phyloP scores from a whole-genome alignment of 2,797 vertebrate genomes.

The Lepus townsendii region DNA sequence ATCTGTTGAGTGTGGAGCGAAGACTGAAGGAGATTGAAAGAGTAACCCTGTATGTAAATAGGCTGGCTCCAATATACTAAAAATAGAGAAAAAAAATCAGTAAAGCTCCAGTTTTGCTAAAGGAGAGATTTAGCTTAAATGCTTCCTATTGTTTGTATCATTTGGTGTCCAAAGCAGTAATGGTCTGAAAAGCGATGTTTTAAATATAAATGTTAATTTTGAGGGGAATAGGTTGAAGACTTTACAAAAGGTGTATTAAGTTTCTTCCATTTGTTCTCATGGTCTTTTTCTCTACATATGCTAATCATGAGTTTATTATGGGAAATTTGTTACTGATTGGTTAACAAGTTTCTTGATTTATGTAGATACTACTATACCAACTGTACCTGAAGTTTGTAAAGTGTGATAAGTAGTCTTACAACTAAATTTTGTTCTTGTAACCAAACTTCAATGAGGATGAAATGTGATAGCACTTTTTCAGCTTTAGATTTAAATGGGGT shows the following conservation, averaged over 20 bases:
- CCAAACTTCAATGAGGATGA: too few relatives aligned
- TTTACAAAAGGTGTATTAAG: conserved; percentile 31
- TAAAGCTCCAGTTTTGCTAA: neutral
- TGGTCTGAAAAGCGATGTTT: conserved; percentile 8
- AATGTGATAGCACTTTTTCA: too few relatives aligned
- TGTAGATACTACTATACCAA: neutral
- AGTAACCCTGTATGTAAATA: neutral
- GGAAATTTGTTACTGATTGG: neutral
- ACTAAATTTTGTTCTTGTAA: neutral
- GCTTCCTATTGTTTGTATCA: neutral
- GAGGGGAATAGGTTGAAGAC: conserved; percentile 25
- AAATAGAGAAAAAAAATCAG: too few relatives aligned
- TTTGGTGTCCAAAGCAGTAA: neutral
- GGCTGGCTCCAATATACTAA: neutral
- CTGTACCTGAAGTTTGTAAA: conserved; percentile 20
- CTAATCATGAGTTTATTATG: conserved; percentile 1
- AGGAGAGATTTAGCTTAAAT: neutral
- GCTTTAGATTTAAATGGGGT: too few relatives aligned
- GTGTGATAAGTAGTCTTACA: neutral
- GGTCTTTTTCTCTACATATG: neutral
- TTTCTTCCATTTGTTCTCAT: conserved; percentile 10
- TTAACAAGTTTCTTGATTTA: conserved; percentile 19
- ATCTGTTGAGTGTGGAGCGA: neutral
- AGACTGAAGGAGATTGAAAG: neutral
- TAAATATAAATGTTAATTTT: neutral